phyloP scores from a whole-genome alignment of 2,797 vertebrate genomes.

The Neosilurus mollespiculum region DNA sequence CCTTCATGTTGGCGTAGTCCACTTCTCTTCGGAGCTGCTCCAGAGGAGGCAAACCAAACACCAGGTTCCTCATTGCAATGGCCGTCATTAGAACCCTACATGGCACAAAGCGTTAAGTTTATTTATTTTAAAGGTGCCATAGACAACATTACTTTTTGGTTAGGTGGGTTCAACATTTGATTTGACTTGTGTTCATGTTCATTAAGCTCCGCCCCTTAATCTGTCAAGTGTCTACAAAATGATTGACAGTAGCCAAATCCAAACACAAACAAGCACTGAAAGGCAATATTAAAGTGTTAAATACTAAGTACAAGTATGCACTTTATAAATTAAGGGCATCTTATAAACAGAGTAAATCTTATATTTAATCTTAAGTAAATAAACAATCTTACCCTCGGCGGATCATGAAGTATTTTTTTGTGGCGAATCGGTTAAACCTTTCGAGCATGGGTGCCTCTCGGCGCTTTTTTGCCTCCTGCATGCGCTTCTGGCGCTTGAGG shows the following conservation, averaged over 20 bases:
- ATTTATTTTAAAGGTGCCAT: neutral
- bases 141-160: neutral
- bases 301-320: too few species aligned
- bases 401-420: slow-evolving; percentile 84
- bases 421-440: slow-evolving; percentile 76
- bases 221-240: neutral
- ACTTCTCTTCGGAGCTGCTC: slow-evolving; percentile 86
- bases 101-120: neutral
- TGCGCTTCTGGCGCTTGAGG: slow-evolving; percentile 79
- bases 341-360: too few species aligned
- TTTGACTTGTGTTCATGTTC: neutral
- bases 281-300: too few species aligned
- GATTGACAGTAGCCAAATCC: neutral
- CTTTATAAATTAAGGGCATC: too few species aligned
- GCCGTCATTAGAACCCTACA: slow-evolving; percentile 85
- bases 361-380: too few species aligned
- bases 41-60: slow-evolving; percentile 79
- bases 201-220: neutral
- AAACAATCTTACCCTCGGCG: slow-evolving; percentile 79
- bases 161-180: neutral
- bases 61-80: slow-evolving; percentile 87
- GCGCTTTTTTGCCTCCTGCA: slow-evolving; percentile 79
- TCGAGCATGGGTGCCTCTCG: slow-evolving; percentile 72
- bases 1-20: slow-evolving; percentile 82
- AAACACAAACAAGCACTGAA: neutral